Conservation (phyloP, 1,140 invertebrate species). For the Drosophila neocordata region DNA sequence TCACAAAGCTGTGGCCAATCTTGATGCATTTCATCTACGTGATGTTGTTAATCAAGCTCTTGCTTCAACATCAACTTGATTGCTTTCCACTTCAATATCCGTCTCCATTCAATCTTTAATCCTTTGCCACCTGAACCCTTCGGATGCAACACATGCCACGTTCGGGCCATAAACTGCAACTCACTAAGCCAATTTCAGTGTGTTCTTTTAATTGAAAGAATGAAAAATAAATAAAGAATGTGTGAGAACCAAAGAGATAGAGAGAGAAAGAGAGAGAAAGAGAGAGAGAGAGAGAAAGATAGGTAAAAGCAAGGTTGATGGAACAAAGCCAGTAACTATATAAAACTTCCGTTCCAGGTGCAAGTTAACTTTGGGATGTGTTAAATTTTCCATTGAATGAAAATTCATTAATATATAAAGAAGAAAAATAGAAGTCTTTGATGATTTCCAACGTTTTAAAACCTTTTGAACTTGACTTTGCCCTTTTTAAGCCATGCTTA, state of each 20-base stretch:
- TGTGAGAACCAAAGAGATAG: not conserved
- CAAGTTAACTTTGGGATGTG: not conserved
- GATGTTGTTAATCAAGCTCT: conserved; percentile 8
- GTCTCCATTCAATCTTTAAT: conserved; percentile 1
- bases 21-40: not conserved
- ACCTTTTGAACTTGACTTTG: too few relatives aligned
- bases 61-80: not conserved
- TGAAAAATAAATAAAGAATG: conserved; percentile 15
- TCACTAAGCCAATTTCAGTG: conserved; percentile 57
- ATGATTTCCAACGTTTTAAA: too few relatives aligned
- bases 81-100: conserved; percentile 1
- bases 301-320: not conserved
- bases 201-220: conserved; percentile 65
- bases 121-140: conserved; percentile 35
- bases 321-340: not conserved
- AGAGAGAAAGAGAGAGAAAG: not conserved
- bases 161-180: conserved; percentile 50
- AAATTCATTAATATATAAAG: not conserved
- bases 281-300: too few relatives aligned
- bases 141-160: conserved; percentile 55
- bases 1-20: not conserved
- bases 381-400: not conserved
- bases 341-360: not conserved
- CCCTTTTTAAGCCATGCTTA: too few relatives aligned
- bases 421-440: too few relatives aligned